Evolutionary conservation across 2,888 invertebrate genomes (phyloP).

Genomic region (Melolontha melolontha): DNA sequence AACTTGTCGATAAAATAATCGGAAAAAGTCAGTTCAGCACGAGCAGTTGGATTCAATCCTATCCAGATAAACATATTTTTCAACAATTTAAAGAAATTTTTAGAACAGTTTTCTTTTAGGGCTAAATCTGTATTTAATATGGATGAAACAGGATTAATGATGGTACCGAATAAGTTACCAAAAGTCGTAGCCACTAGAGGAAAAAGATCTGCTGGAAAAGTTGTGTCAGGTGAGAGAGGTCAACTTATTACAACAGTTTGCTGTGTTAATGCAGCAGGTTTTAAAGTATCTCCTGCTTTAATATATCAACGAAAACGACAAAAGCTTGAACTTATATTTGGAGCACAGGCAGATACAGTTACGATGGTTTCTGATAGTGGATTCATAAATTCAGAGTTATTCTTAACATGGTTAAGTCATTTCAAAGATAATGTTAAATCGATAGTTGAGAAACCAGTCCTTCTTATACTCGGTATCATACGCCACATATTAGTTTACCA

Average conservation of each 20-base stretch:
- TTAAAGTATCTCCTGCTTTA: constrained; percentile 55
- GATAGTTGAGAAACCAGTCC: constrained; percentile 50
- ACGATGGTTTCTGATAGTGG: too few species aligned
- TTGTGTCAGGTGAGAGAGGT: constrained; percentile 48
- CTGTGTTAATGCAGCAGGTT: constrained; percentile 53
- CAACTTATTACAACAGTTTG: constrained; percentile 52
- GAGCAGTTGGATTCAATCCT: constrained; percentile 54
- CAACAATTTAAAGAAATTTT: constrained; percentile 47
- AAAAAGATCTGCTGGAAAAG: constrained; percentile 51
- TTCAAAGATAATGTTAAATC: constrained; percentile 52
- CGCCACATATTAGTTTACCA: constrained; percentile 46
- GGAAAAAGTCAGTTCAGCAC: constrained; percentile 47
- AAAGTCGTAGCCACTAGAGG: constrained; percentile 52
- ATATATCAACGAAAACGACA: constrained; percentile 53
- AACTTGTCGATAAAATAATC: constrained; percentile 44
- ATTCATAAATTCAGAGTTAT: too few species aligned
- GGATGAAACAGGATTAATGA: constrained; percentile 52
- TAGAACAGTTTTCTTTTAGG: constrained; percentile 43
- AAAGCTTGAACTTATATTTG: too few species aligned
- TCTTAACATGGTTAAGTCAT: constrained; percentile 52
- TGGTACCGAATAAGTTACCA: constrained; percentile 53
- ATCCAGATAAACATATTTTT: constrained; percentile 52
- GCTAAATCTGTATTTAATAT: constrained; percentile 51
- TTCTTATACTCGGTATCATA: constrained; percentile 52
- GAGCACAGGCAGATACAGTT: too few species aligned